Base-by-base conservation (phyloP, 2,113 vertebrate genomes). In the Probosciger aterrimus region DNA sequence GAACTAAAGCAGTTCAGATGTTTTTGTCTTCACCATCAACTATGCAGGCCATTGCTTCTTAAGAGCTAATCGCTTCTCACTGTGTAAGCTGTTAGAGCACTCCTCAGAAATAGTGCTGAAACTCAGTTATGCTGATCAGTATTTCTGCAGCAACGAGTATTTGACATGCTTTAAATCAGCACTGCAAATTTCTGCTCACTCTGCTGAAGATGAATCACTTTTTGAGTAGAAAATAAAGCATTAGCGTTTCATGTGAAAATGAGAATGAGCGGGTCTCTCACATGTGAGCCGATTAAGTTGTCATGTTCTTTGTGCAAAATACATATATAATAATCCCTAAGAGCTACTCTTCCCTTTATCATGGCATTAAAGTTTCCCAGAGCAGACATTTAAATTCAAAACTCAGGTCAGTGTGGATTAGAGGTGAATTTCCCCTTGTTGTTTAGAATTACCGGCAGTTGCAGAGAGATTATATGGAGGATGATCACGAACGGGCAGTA, bases 391-490 rank as follows among this genome's bases (percentile, higher is more conserved):
- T 95, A 97, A 86, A 96, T 97, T 94, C 89, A 95, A 93, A 96
- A 92, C 97, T 94, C 93, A 96, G 97, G 96, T 96, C 97, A 96
- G 84, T 98, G 96, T 98, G 98, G 98, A 98, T 98, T 98, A 97
- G 98, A 99, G 98, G 98, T 99, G 98, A 98, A 98, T 98, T 96
- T 99, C 98, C 98, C 98, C 98, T 98, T 99, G 98, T 99, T 98
- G 98, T 99, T 97, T 98, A 99, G 99, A 99, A 99, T 98, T 99
- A 99, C 98, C 98, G 98, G 98, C 98, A 99, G 96, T 99, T 99
- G 97, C 99, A 99, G 99, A 99, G 98, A 98, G 99, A 99, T 98
- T 99, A 99, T 98, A 99, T 99, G 99, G 99, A 99, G 98, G 99
- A 99, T 96, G 99, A 99, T 98, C 99, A 99, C 96, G 99, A 99